Evolutionary conservation across 2,797 vertebrate species (phyloP), one percentile per base, ranked within the genome.

Genomic region (Pachyuromys duprasi): DNA sequence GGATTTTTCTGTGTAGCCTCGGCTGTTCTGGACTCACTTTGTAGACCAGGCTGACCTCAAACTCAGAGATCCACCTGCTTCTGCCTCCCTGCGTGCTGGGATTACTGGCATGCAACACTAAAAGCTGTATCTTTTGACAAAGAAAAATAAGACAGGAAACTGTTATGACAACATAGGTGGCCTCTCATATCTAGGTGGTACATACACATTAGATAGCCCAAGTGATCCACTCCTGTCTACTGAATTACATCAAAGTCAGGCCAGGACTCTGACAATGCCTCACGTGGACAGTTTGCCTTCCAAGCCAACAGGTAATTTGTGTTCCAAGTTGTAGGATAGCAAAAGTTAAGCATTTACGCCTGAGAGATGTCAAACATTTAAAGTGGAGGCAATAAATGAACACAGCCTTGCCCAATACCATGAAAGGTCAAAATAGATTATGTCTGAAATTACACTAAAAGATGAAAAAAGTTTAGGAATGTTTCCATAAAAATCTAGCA

Each of bases 271-370:
- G 62, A 57, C 49, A 28, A 90, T 33, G 9, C 62, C 65, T 69
- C n/a, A 39, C 15, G 42, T 79, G 57, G 96, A 89, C 11, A 93
- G 67, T 69, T n/a, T n/a, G n/a, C 65, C 95, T 95, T 81, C 57
- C 49, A 95, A 91, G 42, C 67, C 86, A 87, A 94, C 57, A 92
- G 15, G 15, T 67, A 22, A 80, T 80, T 90, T 69, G 65, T 75
- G 42, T 84, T 90, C 20, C 63, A 91, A 91, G 72, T 12, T 95
- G 53, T 20, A 93, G 12, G 6, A 89, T n/a, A 78, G 57, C 75
- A 92, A 57, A 95, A 95, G 93, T 57, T 79, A 86, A 90, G 36
- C 39, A 89, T n/a, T 90, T 88, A 88, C 70, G 22, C 53, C 60
- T 69, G 18, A 86, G 88, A 93, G 14, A 67, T 62, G 75, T 92